Evolutionary conservation across 2,797 vertebrate species (phyloP).

Genomic region (Chaunax sp.): DNA sequence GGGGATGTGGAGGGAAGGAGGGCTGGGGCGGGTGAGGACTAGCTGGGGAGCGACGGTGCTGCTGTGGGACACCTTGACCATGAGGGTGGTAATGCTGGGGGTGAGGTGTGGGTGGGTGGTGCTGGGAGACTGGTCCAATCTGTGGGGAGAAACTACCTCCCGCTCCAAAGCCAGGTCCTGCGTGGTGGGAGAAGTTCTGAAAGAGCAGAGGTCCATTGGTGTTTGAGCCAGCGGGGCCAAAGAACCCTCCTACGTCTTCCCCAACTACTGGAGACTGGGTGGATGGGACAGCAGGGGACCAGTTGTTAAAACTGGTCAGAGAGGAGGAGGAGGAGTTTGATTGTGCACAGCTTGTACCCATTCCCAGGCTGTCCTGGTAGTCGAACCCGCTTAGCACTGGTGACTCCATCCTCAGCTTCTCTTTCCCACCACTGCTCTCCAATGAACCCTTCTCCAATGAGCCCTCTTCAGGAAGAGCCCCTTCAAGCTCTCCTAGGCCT

Average conservation of each 20-base stretch:
- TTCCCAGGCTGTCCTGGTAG: conserved; percentile 94
- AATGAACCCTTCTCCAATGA: conserved; percentile 90
- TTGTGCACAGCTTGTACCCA: conserved; percentile 89
- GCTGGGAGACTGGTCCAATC: conserved; percentile 96
- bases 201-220: conserved; percentile 96
- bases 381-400: conserved; percentile 96
- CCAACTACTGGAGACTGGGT: conserved; percentile 95
- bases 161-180: conserved; percentile 92
- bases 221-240: conserved; percentile 92
- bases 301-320: conserved; percentile 96
- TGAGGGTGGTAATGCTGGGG: conserved; percentile 97
- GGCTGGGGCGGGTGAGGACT: conserved; percentile 95
- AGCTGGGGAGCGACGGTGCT: conserved; percentile 95
- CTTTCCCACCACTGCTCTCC: conserved; percentile 91
- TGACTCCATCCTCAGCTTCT: conserved; percentile 96
- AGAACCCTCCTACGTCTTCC: conserved; percentile 93
- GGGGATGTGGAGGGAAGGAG: conserved; percentile 93
- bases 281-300: conserved; percentile 96
- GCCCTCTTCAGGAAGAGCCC: conserved; percentile 89
- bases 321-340: conserved; percentile 95
- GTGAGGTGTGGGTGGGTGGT: conserved; percentile 93
- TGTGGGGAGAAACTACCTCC: conserved; percentile 96
- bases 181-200: conserved; percentile 98
- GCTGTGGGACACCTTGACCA: conserved; percentile 91
- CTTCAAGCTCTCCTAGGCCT: conserved; percentile 92